These are phyloP conservation scores for Lepidocolaptes lacrymiger DNA, from an alignment of 2,797 vertebrate species.

Conservation along the genomic window DNA sequence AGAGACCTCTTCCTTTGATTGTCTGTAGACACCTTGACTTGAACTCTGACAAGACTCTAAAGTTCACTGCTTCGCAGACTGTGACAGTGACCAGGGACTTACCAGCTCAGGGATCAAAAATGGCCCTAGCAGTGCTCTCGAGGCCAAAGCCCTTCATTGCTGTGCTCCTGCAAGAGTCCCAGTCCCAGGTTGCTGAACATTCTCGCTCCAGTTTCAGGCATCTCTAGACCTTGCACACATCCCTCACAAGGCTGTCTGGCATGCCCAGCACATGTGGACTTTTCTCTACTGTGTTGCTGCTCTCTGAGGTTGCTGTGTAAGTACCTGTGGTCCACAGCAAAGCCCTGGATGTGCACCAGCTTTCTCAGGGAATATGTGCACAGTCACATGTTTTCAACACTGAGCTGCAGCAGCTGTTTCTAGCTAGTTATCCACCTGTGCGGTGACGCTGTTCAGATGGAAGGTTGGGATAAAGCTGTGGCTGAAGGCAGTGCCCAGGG, in stretches of 20 bases:
- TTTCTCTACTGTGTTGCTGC: background rate
- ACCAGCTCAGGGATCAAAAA: background rate
- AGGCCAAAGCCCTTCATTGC: background rate
- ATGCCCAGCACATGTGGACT: accelerated
- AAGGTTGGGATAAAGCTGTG: background rate
- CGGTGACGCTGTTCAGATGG: background rate
- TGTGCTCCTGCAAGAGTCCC: background rate
- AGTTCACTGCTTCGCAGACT: background rate
- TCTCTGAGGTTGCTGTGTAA: background rate
- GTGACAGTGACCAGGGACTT: background rate
- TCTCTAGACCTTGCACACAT: background rate
- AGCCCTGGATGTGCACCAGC: background rate
- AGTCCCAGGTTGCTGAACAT: background rate
- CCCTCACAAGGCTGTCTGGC: background rate
- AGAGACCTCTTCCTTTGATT: background rate
- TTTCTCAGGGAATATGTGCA: background rate
- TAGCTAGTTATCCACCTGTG: background rate
- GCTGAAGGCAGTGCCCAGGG: background rate
- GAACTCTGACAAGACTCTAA: background rate
- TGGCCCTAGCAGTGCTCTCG: background rate
- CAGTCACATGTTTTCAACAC: background rate
- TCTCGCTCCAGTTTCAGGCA: background rate
- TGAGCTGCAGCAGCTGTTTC: background rate
- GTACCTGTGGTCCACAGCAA: background rate
- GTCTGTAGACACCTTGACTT: background rate